Conservation (phyloP, 1,140 invertebrate genomes). For the Phenacoccus solenopsis region DNA sequence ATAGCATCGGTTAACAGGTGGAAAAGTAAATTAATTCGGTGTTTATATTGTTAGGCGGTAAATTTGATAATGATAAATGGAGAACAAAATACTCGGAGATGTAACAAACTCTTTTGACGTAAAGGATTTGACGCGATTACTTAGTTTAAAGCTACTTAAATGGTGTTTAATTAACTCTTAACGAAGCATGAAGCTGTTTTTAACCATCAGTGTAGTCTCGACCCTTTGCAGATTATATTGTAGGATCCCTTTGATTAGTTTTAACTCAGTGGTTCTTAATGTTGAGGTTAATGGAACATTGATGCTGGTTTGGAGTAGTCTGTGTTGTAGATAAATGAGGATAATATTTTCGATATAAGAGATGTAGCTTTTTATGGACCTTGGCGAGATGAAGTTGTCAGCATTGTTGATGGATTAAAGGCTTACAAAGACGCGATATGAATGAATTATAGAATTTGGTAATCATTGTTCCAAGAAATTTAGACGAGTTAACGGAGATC, state of each 20-base stretch:
- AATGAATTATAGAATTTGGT: no score
- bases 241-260: conserved; percentile 14
- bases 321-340: no score
- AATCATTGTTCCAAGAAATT: not conserved
- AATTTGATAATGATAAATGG: conserved; percentile 14
- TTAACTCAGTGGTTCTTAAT: conserved; percentile 5
- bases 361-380: no score
- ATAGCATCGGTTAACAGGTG: not conserved
- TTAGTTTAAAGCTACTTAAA: conserved; percentile 17
- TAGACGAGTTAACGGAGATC: not conserved
- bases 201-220: conserved; percentile 1
- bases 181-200: conserved; percentile 16
- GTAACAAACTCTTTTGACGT: conserved; percentile 15
- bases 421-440: no score
- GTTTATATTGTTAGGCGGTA: not conserved
- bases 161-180: conserved; percentile 18
- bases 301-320: no score
- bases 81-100: not conserved
- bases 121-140: conserved; percentile 6
- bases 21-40: not conserved
- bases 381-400: no score
- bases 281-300: no score
- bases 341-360: no score
- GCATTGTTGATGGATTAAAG: no score
- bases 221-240: not conserved